Evolutionary conservation across 2,113 vertebrate genomes (phyloP).

Genomic region (Fukomys damarensis): DNA sequence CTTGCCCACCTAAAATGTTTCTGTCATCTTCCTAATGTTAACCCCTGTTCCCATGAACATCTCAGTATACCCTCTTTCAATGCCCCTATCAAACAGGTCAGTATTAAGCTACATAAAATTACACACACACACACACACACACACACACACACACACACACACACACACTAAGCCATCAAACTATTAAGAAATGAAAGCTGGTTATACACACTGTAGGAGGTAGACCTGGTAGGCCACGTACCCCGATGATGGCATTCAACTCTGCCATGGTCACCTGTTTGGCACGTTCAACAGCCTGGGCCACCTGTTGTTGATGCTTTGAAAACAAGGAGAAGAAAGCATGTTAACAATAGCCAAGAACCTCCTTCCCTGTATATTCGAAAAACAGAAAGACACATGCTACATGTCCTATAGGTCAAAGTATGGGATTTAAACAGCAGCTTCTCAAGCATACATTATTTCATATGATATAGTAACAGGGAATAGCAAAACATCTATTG

Average conservation of each 20-base stretch:
- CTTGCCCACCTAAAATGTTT: neutral
- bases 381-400: neutral
- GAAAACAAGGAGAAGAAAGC: conserved; percentile 74
- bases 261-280: conserved; percentile 99
- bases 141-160: conserved; percentile 47
- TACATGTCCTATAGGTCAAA: neutral
- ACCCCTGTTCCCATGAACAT: neutral
- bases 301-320: conserved; percentile 98
- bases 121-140: conserved; percentile 51
- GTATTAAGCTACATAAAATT: conserved; percentile 44
- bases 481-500: neutral
- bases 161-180: conserved; percentile 79
- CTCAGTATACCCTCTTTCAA: neutral
- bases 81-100: neutral
- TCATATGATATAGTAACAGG: conserved; percentile 15
- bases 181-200: conserved; percentile 92
- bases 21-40: neutral
- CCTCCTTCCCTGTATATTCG: neutral
- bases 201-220: conserved; percentile 96
- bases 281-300: conserved; percentile 97
- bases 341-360: conserved; percentile 57
- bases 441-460: neutral
- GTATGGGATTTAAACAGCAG: neutral
- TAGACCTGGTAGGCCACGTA: conserved; percentile 97
- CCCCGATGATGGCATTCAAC: conserved; percentile 98